A percentile compares a stretch with the other conserved stretches of the same genome.
These are phyloP conservation scores for Cariama cristata DNA, from an alignment of 2,113 vertebrate species.

Conservation along the genomic window DNA sequence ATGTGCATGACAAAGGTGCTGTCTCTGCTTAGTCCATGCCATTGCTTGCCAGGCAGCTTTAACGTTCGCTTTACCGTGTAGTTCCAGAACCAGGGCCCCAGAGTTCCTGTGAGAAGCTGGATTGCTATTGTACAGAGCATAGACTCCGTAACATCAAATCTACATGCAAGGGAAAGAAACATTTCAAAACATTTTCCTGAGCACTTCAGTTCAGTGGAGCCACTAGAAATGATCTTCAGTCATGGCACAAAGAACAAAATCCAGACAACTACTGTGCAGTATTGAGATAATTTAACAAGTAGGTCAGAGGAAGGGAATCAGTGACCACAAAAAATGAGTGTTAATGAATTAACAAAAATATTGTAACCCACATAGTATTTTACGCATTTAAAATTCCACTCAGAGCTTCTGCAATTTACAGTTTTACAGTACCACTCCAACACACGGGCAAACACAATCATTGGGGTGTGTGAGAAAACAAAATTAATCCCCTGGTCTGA, in stretches of 20 bases:
- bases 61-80: slow-evolving; percentile 75
- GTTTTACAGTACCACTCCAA: background rate
- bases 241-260: background rate
- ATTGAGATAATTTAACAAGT: background rate
- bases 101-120: slow-evolving; percentile 78
- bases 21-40: slow-evolving; percentile 47
- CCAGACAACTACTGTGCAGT: background rate
- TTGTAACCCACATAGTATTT: background rate
- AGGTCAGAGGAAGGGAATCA: background rate
- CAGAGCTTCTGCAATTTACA: background rate
- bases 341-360: background rate
- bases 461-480: background rate
- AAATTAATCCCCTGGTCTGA: background rate
- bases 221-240: background rate
- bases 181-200: slow-evolving; percentile 60
- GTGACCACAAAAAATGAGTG: background rate
- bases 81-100: slow-evolving; percentile 83
- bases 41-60: slow-evolving; percentile 26
- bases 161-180: slow-evolving; percentile 73
- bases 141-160: slow-evolving; percentile 86
- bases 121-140: slow-evolving; percentile 78
- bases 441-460: background rate
- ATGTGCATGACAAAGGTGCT: slow-evolving; percentile 77
- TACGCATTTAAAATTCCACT: background rate
- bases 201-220: background rate